Percentiles rank a stretch among this genome's conserved stretches.
Evolutionary conservation across 2,888 invertebrate species (phyloP).

Genomic region (Clunio marinus): DNA sequence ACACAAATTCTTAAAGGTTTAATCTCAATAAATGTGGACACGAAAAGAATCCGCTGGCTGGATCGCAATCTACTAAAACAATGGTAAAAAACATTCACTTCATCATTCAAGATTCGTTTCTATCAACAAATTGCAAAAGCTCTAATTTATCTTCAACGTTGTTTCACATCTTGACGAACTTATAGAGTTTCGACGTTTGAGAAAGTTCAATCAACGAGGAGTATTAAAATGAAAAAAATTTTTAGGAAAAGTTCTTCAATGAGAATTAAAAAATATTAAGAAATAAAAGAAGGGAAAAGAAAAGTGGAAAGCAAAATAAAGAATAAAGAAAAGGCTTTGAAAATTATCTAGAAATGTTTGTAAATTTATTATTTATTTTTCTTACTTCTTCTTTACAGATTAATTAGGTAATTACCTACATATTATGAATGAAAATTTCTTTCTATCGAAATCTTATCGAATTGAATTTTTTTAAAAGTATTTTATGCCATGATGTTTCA

Average conservation of each 20-base stretch:
- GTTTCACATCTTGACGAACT: conserved; percentile 81
- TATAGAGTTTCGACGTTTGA: conserved; percentile 58
- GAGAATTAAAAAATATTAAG: conserved; percentile 54
- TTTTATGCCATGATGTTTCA: neutral
- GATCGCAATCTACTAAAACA: conserved; percentile 71
- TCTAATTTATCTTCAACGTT: conserved; percentile 74
- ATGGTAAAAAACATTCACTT: conserved; percentile 75
- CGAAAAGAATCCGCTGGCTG: conserved; percentile 66
- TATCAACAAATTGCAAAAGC: conserved; percentile 75
- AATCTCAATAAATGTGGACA: conserved; percentile 83
- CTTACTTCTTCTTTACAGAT: too few species aligned
- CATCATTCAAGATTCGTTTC: conserved; percentile 76
- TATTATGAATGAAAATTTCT: neutral
- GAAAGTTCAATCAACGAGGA: conserved; percentile 54
- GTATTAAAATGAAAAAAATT: conserved; percentile 62
- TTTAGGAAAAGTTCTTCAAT: conserved; percentile 48
- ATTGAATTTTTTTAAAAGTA: neutral
- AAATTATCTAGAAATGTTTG: too few species aligned
- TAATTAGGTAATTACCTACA: too few species aligned
- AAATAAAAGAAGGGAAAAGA: conserved; percentile 50
- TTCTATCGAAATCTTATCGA: too few species aligned
- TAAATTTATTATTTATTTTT: too few species aligned
- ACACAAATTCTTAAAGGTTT: conserved; percentile 80
- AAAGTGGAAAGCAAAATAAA: too few species aligned
- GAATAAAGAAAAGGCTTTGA: too few species aligned